Base-by-base conservation (phyloP, 2,797 vertebrate genomes). In the Xiphophorus birchmanni region DNA sequence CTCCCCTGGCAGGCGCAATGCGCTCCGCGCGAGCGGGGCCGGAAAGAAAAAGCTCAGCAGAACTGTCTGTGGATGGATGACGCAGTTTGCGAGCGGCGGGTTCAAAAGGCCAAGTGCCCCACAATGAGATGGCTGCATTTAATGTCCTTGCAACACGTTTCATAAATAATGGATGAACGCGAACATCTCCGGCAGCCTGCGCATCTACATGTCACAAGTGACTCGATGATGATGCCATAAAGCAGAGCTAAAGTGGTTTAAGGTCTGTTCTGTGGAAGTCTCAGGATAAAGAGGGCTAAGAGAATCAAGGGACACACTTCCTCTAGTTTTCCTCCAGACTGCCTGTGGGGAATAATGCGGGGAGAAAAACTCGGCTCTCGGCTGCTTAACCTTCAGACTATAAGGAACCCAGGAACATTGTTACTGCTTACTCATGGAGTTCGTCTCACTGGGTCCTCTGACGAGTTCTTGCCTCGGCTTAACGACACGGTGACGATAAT, bases 81-180 rank as follows among this genome's bases (percentile, higher is more conserved):
- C 26, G 83, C 88, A 80, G 89, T 91, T 85, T 92, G 92, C 37
- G 86, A 85, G 88, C 77, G 8, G 82, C 12, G 82, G 85, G 90
- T 90, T 89, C 81, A 40, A 91, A 89, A 94, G 90, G 91, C 89
- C 92, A 94, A 94, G 91, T 94, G 89, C 85, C 86, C 92, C 92
- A 89, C 91, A 90, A 93, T 91, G 89, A 94, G 91, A 90, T 81
- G 76, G 88, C 86, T 74, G 91, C 90, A 92, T 95, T 95, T 94
- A 94, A 54, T 92, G 92, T 89, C 89, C 88, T 86, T 76, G 87
- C 88, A 76, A 91, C 90, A 93, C 88, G 86, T 87, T 91, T 94
- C 92, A 95, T 95, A 89, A 92, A 95, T 96, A 94, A 95, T 95
- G 91, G 89, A 95, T 95, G 92, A 92, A 78, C 84, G 87, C 79